phyloP scores from a whole-genome alignment of 2,888 invertebrate genomes.

The Orchesella flavescens region DNA sequence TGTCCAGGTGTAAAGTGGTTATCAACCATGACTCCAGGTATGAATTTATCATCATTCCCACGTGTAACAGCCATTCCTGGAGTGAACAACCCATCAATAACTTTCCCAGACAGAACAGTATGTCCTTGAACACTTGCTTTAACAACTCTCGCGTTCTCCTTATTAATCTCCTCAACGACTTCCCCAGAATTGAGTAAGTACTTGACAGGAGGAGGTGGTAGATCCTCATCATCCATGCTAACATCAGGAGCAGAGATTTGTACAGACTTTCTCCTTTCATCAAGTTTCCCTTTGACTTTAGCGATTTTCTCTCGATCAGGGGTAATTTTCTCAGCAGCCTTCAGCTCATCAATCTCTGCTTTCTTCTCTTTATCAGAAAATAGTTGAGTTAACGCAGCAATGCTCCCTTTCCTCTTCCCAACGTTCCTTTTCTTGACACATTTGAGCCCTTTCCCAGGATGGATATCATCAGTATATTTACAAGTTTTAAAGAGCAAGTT shows the following conservation, averaged over 20 bases:
- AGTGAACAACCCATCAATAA: constrained; percentile 76
- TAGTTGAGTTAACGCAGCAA: constrained; percentile 76
- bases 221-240: constrained; percentile 7
- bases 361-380: constrained; percentile 85
- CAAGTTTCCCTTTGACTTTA: constrained; percentile 71
- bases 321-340: constrained; percentile 73
- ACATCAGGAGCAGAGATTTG: constrained; percentile 4
- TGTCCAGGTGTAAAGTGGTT: constrained; percentile 86
- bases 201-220: background rate
- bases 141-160: constrained; percentile 70
- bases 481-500: constrained; percentile 18
- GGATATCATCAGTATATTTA: constrained; percentile 6
- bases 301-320: constrained; percentile 74
- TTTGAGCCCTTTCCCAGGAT: constrained; percentile 26
- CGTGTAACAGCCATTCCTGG: constrained; percentile 84
- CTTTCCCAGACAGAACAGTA: constrained; percentile 56
- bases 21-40: constrained; percentile 77
- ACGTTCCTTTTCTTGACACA: constrained; percentile 31
- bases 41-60: constrained; percentile 78
- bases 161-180: background rate
- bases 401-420: constrained; percentile 24
- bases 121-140: constrained; percentile 74
- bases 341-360: constrained; percentile 80
- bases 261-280: constrained; percentile 28
- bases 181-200: constrained; percentile 14